Evolutionary conservation across 2,113 vertebrate species (phyloP), one percentile per base, ranked within the genome.

Genomic region (Dicaeum eximium): DNA sequence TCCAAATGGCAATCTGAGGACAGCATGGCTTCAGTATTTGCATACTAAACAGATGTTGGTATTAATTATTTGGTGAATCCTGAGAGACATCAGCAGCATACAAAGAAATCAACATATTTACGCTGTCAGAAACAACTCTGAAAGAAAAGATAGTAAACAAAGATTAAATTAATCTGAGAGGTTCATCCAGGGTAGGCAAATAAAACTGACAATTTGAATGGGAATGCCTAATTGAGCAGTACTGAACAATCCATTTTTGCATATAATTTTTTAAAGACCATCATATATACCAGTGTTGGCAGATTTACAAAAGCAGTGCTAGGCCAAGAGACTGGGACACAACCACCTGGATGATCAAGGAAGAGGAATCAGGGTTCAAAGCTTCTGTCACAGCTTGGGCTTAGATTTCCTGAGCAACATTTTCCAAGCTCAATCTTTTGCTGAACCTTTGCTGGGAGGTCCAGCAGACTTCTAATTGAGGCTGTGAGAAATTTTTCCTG

Each of bases 61-160:
- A 92, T 95, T 95, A 95, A 93, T 95, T 90, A 88, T 88, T 80
- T 70, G 64, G 45, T 54, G 67, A 92, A 81, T 92, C 70, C 74
- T 88, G 62, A 61, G 85, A 94, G 73, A 84, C 28, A 75, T 44
- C 70, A 64, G 66, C 45, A 80, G 74, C 28, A 16, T 31, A 85
- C 53, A 91, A 81, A 92, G 69, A 88, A 93, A 90, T 82, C 57
- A 90, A 85, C 78, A 38, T 75, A 67, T 45, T 83, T 56, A 16
- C 1, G 0, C 81, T 85, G 74, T 75, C 85, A 94, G 66, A 82
- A 93, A 87, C 53, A 85, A 61, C 35, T 88, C 70, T 33, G 67
- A 85, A 80, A 90, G 44, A 67, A 69, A 77, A 86, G 79, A 74
- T 6, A 84, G 80, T 66, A 87, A 94, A 81, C 30, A 80, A 3